Conservation (phyloP, 2,113 vertebrate species). For the Diphyllodes magnificus region DNA sequence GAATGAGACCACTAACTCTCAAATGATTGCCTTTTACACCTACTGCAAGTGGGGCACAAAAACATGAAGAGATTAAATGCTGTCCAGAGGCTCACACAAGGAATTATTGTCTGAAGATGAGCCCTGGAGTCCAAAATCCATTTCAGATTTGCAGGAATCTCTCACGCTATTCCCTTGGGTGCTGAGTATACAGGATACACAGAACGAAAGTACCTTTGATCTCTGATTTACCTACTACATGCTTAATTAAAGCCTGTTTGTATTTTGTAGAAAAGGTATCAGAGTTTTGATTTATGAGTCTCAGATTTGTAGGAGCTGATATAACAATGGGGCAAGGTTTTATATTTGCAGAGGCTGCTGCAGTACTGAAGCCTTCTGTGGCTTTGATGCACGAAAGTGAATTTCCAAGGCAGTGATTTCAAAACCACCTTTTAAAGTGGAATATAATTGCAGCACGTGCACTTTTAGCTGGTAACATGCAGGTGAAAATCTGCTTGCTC, state of each 20-base stretch:
- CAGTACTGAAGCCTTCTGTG: background rate
- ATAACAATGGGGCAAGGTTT: fast-evolving
- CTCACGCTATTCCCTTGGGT: background rate
- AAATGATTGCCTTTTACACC: background rate
- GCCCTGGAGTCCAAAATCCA: background rate
- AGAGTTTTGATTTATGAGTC: background rate
- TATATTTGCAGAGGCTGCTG: background rate
- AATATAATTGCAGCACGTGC: background rate
- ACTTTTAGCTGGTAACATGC: background rate
- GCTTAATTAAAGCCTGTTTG: background rate
- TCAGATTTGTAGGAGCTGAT: background rate
- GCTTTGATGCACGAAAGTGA: background rate
- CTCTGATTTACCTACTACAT: background rate
- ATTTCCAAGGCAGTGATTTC: background rate
- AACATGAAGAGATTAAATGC: background rate
- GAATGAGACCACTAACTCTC: background rate
- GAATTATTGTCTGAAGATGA: background rate
- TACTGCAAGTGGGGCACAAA: background rate
- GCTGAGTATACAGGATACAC: background rate
- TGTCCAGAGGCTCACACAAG: background rate
- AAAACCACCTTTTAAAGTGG: background rate
- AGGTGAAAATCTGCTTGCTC: background rate
- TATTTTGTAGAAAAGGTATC: background rate
- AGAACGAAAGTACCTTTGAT: background rate
- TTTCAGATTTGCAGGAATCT: background rate